Base-by-base conservation (phyloP, 2,113 vertebrate species). In the Sinocyclocheilus rhinocerous region DNA sequence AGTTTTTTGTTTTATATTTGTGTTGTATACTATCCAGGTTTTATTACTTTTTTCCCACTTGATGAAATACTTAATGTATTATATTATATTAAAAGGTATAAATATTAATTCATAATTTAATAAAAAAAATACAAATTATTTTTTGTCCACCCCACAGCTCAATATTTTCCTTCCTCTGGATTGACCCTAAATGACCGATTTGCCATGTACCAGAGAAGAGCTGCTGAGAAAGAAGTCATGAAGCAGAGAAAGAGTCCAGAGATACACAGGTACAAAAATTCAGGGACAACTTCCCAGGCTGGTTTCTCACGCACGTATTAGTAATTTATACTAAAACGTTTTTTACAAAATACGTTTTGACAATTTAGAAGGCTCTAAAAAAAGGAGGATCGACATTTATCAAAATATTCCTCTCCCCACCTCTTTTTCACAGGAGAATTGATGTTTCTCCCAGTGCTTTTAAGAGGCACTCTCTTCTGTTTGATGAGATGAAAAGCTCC, bases 371-470 rank as follows among this genome's bases (percentile, higher is more conserved):
- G 13, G 15, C 13, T 52, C 6, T 57, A 57, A 24, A 12, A 12
- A 80, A 81, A 42, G 33, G 67, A 33, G 24, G n/a, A 52, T 80
- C 26, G 11, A 18, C 72, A 82, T 77, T 6, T 0, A 6, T 18
- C 18, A 57, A 59, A 70, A 36, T 24, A 13, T 61, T 39, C 3
- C 24, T 65, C 57, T n/a, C 24, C 70, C 73, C 33, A 75, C 50
- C 50, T 36, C 8, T 65, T 1, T 70, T 84, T 50, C 63, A 76
- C 91, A 99, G 98, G 96, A 96, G 97, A 96, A 99, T 99, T 95
- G 98, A 99, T 95, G 97, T 99, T 96, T 99, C 98, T 94, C 98
- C 97, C 92, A 98, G 98, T 97, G 97, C 97, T 95, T 98, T 99
- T 97, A 98, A 96, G 96, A 99, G 98, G 94, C 97, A 98, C 95